These are phyloP conservation scores for Thalassarche chlororhynchos DNA, from an alignment of 2,113 vertebrate genomes.

Conservation along the genomic window DNA sequence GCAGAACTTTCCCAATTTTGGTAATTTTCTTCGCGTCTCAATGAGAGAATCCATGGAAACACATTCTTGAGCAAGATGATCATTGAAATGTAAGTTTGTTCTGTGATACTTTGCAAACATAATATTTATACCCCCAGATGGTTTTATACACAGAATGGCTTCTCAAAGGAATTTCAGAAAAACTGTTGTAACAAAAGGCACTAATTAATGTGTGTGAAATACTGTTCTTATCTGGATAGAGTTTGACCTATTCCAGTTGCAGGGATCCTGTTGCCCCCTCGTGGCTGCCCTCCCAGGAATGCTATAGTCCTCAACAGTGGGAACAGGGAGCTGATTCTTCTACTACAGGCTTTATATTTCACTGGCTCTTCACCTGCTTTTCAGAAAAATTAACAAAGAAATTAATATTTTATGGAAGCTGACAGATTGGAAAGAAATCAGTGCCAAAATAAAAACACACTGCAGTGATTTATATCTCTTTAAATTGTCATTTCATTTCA, in stretches of 20 bases:
- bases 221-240: not conserved
- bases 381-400: not conserved
- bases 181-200: not conserved
- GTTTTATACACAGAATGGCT: not conserved
- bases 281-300: not conserved
- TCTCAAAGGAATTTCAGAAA: not conserved
- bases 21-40: not conserved
- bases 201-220: not conserved
- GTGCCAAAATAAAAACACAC: not conserved
- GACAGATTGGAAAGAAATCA: not conserved
- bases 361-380: not conserved
- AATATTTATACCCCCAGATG: not conserved
- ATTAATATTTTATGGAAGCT: not conserved
- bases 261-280: not conserved
- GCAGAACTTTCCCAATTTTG: not conserved
- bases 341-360: not conserved
- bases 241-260: not conserved
- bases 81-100: not conserved
- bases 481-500: not conserved
- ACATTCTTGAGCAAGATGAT: not conserved
- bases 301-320: not conserved
- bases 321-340: not conserved
- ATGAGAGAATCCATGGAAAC: not conserved
- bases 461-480: not conserved
- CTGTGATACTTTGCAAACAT: not conserved